These are phyloP conservation scores for Hemicentrotus pulcherrimus DNA, from an alignment of 35 echinoderm and acorn worm genomes.

Conservation along the genomic window DNA sequence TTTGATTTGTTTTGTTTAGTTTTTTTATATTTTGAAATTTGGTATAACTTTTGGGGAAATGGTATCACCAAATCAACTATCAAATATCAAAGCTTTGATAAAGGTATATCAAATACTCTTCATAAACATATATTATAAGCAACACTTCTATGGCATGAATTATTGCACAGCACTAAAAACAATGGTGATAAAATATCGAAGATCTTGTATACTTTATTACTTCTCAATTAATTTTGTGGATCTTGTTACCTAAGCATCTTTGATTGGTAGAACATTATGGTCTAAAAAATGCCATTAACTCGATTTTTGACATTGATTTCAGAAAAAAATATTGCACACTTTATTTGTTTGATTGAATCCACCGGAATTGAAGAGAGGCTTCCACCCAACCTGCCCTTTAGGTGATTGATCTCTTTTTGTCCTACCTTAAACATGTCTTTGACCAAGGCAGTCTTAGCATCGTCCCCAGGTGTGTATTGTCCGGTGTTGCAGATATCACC, in stretches of 20 bases:
- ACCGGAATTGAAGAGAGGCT: background rate
- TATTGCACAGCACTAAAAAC: too few species aligned
- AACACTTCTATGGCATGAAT: too few species aligned
- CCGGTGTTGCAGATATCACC: slow-evolving; percentile 78
- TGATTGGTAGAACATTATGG: too few species aligned
- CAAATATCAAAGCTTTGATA: background rate
- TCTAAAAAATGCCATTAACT: background rate
- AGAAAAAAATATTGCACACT: background rate
- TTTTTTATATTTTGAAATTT: background rate
- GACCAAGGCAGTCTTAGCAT: slow-evolving; percentile 51
- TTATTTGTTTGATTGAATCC: too few species aligned
- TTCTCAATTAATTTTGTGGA: too few species aligned
- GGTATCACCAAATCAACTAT: background rate
- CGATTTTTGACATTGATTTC: background rate
- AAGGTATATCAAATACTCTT: too few species aligned
- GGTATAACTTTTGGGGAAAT: background rate
- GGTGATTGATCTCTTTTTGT: background rate
- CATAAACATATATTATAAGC: too few species aligned
- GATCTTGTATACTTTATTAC: too few species aligned
- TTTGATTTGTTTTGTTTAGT: background rate
- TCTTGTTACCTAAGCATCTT: too few species aligned
- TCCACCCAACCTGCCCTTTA: background rate
- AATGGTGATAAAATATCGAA: too few species aligned
- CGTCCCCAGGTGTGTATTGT: slow-evolving; percentile 54
- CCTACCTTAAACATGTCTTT: slow-evolving; percentile 65